A percentile compares a stretch with the other conserved stretches of the same genome.
phyloP scores from a whole-genome alignment of 2,113 vertebrate genomes.

The Sceloporus tristichus region DNA sequence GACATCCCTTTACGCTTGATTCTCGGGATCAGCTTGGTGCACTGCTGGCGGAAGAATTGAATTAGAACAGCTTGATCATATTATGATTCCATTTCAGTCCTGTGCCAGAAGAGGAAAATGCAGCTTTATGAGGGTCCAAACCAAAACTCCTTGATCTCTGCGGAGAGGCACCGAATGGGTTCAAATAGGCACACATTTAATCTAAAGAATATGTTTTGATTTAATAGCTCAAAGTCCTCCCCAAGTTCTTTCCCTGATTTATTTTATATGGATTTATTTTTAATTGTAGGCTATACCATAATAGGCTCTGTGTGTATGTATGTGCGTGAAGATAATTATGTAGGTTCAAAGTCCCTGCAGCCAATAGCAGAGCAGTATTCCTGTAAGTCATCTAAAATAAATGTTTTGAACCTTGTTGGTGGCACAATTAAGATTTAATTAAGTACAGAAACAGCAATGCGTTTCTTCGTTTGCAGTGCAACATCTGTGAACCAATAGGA shows the following conservation, averaged over 20 bases:
- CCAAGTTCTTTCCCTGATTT: neutral
- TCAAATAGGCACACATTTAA: neutral
- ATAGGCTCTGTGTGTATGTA: conserved; percentile 15
- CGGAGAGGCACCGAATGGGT: neutral
- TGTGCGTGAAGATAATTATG: conserved; percentile 66
- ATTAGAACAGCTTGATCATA: conserved; percentile 50
- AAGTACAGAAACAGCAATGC: conserved; percentile 71
- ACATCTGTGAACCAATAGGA: conserved; percentile 57
- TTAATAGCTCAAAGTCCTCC: conserved; percentile 12
- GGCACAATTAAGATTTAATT: conserved; percentile 66
- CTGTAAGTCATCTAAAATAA: conserved; percentile 72
- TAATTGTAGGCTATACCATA: conserved; percentile 23
- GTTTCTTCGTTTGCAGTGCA: conserved; percentile 47
- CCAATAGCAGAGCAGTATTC: conserved; percentile 62
- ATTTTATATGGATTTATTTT: neutral
- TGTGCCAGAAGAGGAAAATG: conserved; percentile 29
- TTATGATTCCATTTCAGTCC: conserved; percentile 11
- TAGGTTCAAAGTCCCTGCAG: conserved; percentile 62
- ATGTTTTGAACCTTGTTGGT: conserved; percentile 72
- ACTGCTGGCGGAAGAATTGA: conserved; percentile 56
- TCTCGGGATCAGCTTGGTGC: conserved; percentile 38
- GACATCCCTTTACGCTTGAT: neutral
- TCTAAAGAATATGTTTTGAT: neutral
- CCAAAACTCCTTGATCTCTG: neutral
- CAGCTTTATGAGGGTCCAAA: neutral